A percentile compares a stretch with the other conserved stretches of the same genome.
Evolutionary conservation across 2,888 invertebrate species (phyloP).

Genomic region (Eupithecia inturbata): DNA sequence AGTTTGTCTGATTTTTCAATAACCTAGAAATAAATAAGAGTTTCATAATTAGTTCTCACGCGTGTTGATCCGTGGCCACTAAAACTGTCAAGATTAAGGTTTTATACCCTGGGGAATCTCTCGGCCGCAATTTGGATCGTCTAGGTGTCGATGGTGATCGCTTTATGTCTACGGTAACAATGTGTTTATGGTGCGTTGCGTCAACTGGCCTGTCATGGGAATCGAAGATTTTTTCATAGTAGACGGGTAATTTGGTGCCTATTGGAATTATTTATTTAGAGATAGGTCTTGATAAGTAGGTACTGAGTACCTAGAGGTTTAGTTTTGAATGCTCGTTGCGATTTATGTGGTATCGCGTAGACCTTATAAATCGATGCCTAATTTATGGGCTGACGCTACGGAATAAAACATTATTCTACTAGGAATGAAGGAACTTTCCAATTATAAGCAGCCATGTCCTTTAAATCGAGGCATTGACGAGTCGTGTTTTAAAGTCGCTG

Average conservation of each 20-base stretch:
- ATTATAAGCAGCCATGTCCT: slow-evolving; percentile 2
- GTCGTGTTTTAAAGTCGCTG: slow-evolving; percentile 13
- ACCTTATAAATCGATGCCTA: neutral
- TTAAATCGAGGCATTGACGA: neutral
- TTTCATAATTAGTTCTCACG: slow-evolving; percentile 61
- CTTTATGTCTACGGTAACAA: slow-evolving; percentile 22
- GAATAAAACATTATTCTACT: slow-evolving; percentile 11
- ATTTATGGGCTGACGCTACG: neutral
- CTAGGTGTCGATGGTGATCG: slow-evolving; percentile 34
- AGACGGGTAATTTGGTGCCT: neutral
- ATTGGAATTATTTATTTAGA: neutral
- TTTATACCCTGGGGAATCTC: slow-evolving; percentile 39
- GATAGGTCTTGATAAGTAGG: neutral
- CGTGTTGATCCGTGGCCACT: slow-evolving; percentile 49
- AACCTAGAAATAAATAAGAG: slow-evolving; percentile 48
- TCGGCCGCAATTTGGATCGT: slow-evolving; percentile 32
- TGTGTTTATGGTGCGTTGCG: slow-evolving; percentile 31
- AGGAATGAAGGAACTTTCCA: slow-evolving; percentile 7
- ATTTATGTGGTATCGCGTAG: neutral
- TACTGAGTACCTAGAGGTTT: neutral
- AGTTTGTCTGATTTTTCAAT: slow-evolving; percentile 35
- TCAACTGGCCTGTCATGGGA: slow-evolving; percentile 15
- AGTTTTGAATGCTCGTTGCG: neutral
- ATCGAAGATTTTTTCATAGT: neutral
- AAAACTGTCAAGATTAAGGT: slow-evolving; percentile 50